These are phyloP conservation scores for Epicauta chinensis DNA, from an alignment of 1,140 invertebrate species.

Conservation along the genomic window DNA sequence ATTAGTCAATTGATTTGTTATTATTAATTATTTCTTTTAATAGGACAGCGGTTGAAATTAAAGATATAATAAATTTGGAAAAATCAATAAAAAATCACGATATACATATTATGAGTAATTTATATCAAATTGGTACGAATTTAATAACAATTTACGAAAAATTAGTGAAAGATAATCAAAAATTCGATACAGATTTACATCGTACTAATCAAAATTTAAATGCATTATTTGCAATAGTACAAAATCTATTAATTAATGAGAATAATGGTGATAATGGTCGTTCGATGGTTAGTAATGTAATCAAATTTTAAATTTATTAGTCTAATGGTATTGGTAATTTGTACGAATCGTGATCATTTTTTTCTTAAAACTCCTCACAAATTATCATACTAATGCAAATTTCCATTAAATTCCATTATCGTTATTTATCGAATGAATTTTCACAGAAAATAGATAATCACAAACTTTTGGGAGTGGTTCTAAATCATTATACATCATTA, in stretches of 20 bases:
- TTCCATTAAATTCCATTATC: too few species aligned
- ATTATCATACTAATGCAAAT: too few species aligned
- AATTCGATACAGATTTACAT: slow-evolving; percentile 12
- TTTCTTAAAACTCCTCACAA: too few species aligned
- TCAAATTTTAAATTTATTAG: too few species aligned
- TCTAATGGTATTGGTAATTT: too few species aligned
- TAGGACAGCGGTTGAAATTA: slow-evolving; percentile 30
- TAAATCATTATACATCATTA: too few species aligned
- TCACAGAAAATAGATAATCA: too few species aligned
- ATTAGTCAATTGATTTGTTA: background rate
- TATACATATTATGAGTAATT: slow-evolving; percentile 22
- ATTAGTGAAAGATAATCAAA: slow-evolving; percentile 13
- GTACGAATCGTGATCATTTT: too few species aligned
- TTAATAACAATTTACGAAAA: slow-evolving; percentile 27
- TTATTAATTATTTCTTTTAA: slow-evolving; percentile 9
- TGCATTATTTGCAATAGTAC: slow-evolving; percentile 14
- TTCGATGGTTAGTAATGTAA: too few species aligned
- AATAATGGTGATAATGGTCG: too few species aligned
- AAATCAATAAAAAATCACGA: slow-evolving; percentile 34
- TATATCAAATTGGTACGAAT: slow-evolving; percentile 26
- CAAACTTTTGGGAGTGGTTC: too few species aligned
- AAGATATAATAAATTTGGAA: slow-evolving; percentile 36
- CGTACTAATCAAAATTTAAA: slow-evolving; percentile 14
- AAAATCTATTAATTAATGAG: background rate
- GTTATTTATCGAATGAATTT: too few species aligned